Base-by-base conservation (phyloP, 2,888 invertebrate species). In the Drymonia ruficornis region DNA sequence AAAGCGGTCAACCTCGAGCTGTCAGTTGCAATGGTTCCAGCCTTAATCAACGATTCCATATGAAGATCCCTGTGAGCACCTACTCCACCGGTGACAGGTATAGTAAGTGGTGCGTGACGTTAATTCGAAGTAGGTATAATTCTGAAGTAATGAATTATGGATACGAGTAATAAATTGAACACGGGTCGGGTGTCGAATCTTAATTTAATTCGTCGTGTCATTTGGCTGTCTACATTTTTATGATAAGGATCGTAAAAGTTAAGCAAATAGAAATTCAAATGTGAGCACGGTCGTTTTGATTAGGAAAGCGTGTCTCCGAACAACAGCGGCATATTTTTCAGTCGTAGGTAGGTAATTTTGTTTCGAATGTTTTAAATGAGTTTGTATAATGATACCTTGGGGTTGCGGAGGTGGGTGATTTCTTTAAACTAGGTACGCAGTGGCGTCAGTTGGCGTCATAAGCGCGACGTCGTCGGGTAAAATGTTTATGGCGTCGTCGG, bases 31-130 rank as follows among this genome's bases (percentile, higher is more conserved):
- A n/a, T n/a, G n/a, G n/a, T n/a, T n/a, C n/a, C n/a, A n/a, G n/a
- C n/a, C n/a, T n/a, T n/a, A 80, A 85, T 83, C 81, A 83, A 80
- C 77, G 63, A 83, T 80, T 81, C 80, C 72, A 80, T 76, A 72
- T 74, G 61, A 74, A 78, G 72, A 76, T 72, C 74, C 74, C 66
- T 63, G 72, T 74, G 74, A 79, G 78, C 74, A 78, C 74, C 70
- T 70, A 74, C 73, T 74, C 69, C 63, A 57, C 59, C 67, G 69
- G 72, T 75, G 78, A 79, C 74, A 76, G 73, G 76, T 74, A 78
- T 74, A 76, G 77, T 72, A 70, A 74, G 64, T 58, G 67, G 61
- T 50, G 80, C 80, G 83, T 83, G 84, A 84, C 68, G 63, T 62
- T 77, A 81, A 81, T 83, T 68, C 71, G 52, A 79, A 81, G 70